These are phyloP conservation scores for Nymphalis polychloros DNA, from an alignment of 2,888 invertebrate species.

Conservation along the genomic window DNA sequence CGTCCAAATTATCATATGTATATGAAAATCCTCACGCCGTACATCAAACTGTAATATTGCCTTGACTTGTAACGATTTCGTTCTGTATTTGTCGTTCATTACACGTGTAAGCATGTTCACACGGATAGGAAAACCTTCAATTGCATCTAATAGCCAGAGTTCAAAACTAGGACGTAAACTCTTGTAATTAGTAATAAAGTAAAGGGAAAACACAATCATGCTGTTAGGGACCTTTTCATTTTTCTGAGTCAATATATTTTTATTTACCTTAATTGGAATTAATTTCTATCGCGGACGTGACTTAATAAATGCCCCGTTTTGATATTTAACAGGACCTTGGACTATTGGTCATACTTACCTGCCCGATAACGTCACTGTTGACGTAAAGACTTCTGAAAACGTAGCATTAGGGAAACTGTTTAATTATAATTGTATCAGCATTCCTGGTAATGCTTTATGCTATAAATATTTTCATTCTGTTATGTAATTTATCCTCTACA, in stretches of 20 bases:
- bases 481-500: neutral
- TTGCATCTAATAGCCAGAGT: neutral
- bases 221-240: neutral
- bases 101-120: neutral
- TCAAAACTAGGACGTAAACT: neutral
- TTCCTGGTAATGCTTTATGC: neutral
- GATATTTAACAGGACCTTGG: neutral
- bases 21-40: no score
- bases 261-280: neutral
- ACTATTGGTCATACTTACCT: neutral
- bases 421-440: neutral
- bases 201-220: neutral
- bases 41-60: no score
- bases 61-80: no score
- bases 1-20: no score
- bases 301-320: neutral
- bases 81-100: no score
- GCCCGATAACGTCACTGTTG: neutral
- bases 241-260: neutral
- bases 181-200: neutral
- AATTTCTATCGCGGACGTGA: neutral
- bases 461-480: conserved; percentile 5
- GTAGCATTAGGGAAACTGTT: neutral
- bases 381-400: neutral
- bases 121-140: neutral